Percentiles rank a stretch among this genome's conserved stretches.
These are phyloP conservation scores for Tokudaia tokunoshimensis DNA, from an alignment of 2,797 vertebrate genomes.

Conservation along the genomic window DNA sequence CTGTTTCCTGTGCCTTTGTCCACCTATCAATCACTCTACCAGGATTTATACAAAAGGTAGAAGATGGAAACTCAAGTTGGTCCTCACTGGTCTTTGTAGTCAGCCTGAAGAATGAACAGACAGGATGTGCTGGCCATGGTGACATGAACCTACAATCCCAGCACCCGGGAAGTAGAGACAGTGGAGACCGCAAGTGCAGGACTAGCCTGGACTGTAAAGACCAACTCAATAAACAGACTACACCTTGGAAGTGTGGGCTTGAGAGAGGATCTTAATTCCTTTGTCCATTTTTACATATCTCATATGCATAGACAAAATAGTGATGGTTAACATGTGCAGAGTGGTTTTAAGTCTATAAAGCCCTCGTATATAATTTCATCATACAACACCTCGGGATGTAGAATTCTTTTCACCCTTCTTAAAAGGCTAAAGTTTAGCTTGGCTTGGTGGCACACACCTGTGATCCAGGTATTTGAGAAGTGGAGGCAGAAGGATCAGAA, in stretches of 20 bases:
- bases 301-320: not conserved
- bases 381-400: not conserved
- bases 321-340: not conserved
- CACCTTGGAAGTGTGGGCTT: not conserved
- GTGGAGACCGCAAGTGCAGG: not conserved
- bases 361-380: not conserved
- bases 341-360: not conserved
- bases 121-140: not conserved
- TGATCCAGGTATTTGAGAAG: not conserved
- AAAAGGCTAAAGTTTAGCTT: not conserved
- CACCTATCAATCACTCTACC: conserved; percentile 28
- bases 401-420: conserved; percentile 29
- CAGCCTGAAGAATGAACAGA: conserved; percentile 19
- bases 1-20: not conserved
- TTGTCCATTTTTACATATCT: conserved; percentile 4
- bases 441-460: not conserved
- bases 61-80: conserved; percentile 17
- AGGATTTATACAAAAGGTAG: conserved; percentile 12
- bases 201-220: not conserved
- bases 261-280: conserved; percentile 30
- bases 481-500: not conserved
- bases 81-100: not conserved
- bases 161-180: not conserved
- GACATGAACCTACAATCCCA: not conserved
- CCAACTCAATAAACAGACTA: not conserved